A percentile compares a stretch with the other conserved stretches of the same genome.
Evolutionary conservation across 2,888 invertebrate genomes (phyloP).

Genomic region (Apodemia hepburni): DNA sequence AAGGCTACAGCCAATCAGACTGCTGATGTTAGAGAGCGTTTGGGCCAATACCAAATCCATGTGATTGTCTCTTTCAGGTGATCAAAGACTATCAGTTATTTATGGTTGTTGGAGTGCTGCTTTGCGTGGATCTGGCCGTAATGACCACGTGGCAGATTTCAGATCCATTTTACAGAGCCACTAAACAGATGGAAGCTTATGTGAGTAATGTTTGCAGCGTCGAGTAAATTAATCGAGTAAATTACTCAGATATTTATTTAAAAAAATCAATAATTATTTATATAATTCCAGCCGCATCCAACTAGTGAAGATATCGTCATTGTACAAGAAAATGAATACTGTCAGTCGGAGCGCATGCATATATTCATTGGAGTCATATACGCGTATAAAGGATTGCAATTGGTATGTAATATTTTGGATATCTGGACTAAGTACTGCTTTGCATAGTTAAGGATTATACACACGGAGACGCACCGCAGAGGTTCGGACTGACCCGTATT

Average conservation of each 20-base stretch:
- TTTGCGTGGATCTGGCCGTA: slow-evolving; percentile 94
- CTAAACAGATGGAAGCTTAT: slow-evolving; percentile 93
- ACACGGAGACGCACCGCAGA: no score
- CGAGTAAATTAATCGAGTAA: no score
- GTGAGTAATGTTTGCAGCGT: slow-evolving; percentile 76
- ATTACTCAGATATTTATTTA: background rate
- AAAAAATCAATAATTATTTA: background rate
- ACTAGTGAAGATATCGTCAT: slow-evolving; percentile 95
- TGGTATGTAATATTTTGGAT: slow-evolving; percentile 81
- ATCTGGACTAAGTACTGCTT: no score
- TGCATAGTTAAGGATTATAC: no score
- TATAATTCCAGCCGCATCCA: slow-evolving; percentile 87
- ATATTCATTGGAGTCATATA: slow-evolving; percentile 97
- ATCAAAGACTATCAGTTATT: slow-evolving; percentile 99
- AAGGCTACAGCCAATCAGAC: no score
- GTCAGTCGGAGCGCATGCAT: slow-evolving; percentile 96
- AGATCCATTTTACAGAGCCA: slow-evolving; percentile 95
- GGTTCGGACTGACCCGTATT: no score
- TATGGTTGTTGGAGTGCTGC: slow-evolving; percentile 96
- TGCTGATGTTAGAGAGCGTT: no score
- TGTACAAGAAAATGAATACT: slow-evolving; percentile 97
- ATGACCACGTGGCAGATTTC: slow-evolving; percentile 98
- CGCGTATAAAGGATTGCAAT: slow-evolving; percentile 97
- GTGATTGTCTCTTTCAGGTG: slow-evolving; percentile 79
- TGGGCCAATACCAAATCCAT: no score